A percentile compares a stretch with the other conserved stretches of the same genome.
phyloP scores from a whole-genome alignment of 2,888 invertebrate genomes.

The Saturnia japonica region DNA sequence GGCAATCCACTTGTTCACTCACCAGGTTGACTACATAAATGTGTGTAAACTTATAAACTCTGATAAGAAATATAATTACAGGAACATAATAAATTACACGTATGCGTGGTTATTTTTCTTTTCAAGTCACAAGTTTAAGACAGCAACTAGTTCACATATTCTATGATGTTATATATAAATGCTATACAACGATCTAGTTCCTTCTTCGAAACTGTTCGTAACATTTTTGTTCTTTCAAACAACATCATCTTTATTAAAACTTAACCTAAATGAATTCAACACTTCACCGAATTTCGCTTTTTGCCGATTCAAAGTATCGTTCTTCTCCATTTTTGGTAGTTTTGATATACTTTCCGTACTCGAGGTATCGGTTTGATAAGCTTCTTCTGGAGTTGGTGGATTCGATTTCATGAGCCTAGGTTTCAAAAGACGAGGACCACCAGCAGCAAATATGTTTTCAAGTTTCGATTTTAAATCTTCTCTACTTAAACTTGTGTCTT shows the following conservation, averaged over 20 bases:
- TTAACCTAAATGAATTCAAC: constrained; percentile 69
- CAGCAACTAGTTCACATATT: background rate
- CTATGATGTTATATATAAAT: background rate
- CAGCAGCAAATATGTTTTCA: constrained; percentile 65
- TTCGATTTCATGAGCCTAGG: constrained; percentile 65
- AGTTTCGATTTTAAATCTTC: constrained; percentile 70
- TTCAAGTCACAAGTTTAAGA: background rate
- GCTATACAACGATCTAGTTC: background rate
- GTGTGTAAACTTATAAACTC: background rate
- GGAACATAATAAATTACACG: background rate
- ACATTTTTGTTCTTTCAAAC: constrained; percentile 40
- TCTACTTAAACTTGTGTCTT: constrained; percentile 59
- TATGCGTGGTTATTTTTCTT: background rate
- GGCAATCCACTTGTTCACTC: background rate
- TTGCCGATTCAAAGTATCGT: constrained; percentile 73
- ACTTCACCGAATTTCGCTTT: constrained; percentile 70
- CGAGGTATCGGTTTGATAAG: constrained; percentile 58
- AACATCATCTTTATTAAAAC: constrained; percentile 63
- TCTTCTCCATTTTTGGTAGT: constrained; percentile 66
- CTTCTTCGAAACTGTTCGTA: background rate
- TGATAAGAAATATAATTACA: background rate
- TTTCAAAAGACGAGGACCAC: constrained; percentile 60
- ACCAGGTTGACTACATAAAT: background rate
- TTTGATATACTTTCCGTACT: constrained; percentile 65
- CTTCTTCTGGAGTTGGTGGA: constrained; percentile 66